A percentile compares a stretch with the other conserved stretches of the same genome.
These are phyloP conservation scores for Parasteatoda lunata DNA, from an alignment of 2,888 invertebrate genomes.

Conservation along the genomic window DNA sequence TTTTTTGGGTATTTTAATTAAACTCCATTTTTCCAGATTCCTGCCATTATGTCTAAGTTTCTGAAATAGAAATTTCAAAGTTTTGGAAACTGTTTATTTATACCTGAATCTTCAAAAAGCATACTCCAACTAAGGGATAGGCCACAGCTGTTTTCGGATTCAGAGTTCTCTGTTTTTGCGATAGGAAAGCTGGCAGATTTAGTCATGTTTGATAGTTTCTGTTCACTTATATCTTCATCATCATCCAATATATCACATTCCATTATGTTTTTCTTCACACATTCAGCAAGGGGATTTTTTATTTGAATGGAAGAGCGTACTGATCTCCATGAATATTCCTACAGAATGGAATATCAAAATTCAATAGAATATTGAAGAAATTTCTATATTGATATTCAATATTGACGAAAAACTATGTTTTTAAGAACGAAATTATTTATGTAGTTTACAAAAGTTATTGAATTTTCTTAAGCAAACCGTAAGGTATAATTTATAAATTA, in stretches of 20 bases:
- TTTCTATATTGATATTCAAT: too few relatives aligned
- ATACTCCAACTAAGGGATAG: conserved; percentile 62
- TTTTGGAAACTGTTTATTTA: background rate
- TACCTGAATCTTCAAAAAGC: conserved; percentile 64
- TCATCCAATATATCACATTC: conserved; percentile 40
- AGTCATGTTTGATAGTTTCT: conserved; percentile 28
- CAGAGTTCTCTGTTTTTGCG: conserved; percentile 41
- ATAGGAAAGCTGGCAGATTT: conserved; percentile 56
- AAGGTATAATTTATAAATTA: too few relatives aligned
- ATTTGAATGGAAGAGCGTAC: background rate
- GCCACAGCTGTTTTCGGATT: conserved; percentile 20
- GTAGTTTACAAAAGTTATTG: too few relatives aligned
- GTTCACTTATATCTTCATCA: conserved; percentile 1
- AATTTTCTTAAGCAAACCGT: too few relatives aligned
- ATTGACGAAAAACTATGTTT: too few relatives aligned
- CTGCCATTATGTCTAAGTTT: too few relatives aligned
- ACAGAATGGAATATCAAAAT: background rate
- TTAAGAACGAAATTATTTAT: too few relatives aligned
- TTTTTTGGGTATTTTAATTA: too few relatives aligned
- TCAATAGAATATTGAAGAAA: too few relatives aligned
- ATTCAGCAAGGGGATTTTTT: conserved; percentile 62
- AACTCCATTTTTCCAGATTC: too few relatives aligned
- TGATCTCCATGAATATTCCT: background rate
- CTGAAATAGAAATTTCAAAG: too few relatives aligned
- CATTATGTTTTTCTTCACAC: conserved; percentile 31